These are phyloP conservation scores for Diplodus puntazzo DNA, from an alignment of 2,797 vertebrate species.

Conservation along the genomic window DNA sequence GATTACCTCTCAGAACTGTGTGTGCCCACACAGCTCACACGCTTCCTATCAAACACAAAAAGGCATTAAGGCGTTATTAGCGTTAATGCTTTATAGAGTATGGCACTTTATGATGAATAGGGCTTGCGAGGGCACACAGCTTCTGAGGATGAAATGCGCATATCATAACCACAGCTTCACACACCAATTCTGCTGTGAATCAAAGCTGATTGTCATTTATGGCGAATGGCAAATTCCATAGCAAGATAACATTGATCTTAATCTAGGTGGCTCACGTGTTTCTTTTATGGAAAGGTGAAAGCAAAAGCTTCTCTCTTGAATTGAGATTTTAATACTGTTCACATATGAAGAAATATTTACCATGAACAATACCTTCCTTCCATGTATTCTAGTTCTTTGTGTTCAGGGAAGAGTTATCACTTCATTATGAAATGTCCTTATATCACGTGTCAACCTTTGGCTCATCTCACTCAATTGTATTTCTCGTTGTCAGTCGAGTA, in stretches of 20 bases:
- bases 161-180: background rate
- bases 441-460: slow-evolving; percentile 21
- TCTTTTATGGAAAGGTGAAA: background rate
- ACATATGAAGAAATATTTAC: background rate
- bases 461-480: background rate
- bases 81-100: slow-evolving; percentile 13
- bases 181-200: slow-evolving; percentile 13
- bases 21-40: slow-evolving; percentile 6
- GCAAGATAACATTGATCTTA: slow-evolving; percentile 14
- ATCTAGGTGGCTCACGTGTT: slow-evolving; percentile 9
- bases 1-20: slow-evolving; percentile 22
- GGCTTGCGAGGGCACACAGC: background rate
- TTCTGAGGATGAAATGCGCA: background rate
- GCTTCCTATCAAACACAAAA: slow-evolving; percentile 17
- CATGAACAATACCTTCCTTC: background rate
- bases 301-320: background rate
- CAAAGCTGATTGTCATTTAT: slow-evolving; percentile 8
- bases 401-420: background rate
- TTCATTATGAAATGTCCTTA: background rate
- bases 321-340: background rate
- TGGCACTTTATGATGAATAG: slow-evolving; percentile 7
- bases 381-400: background rate
- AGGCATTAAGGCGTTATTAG: slow-evolving; percentile 30
- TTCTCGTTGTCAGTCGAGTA: background rate
- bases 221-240: background rate